Evolutionary conservation across 2,797 vertebrate genomes (phyloP).

Genomic region (Poecilia gillii): DNA sequence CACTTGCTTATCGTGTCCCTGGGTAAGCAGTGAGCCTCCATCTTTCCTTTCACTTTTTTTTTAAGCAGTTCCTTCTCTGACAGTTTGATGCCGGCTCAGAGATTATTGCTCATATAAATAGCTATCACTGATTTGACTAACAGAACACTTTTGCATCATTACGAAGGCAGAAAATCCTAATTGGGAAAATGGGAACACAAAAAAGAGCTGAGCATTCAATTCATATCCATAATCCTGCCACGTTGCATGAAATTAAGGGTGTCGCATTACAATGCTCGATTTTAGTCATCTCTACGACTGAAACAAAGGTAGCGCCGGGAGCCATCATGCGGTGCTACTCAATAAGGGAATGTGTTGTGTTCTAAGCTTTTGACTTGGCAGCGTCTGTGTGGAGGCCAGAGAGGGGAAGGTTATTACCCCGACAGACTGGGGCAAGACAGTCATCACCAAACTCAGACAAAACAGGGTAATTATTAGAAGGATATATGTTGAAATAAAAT

Average conservation of each 20-base stretch:
- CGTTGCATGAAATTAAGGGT: constrained; percentile 85
- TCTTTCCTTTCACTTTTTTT: constrained; percentile 78
- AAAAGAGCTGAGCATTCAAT: constrained; percentile 78
- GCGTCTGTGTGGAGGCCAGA: constrained; percentile 35
- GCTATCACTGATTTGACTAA: constrained; percentile 85
- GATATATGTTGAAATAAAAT: constrained; percentile 37
- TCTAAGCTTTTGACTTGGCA: constrained; percentile 73
- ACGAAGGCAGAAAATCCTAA: constrained; percentile 86
- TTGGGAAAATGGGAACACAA: constrained; percentile 85
- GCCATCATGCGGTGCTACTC: constrained; percentile 72
- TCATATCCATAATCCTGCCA: constrained; percentile 82
- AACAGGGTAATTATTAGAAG: constrained; percentile 40
- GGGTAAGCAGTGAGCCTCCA: constrained; percentile 64
- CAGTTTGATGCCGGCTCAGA: constrained; percentile 76
- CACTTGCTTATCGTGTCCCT: constrained; percentile 46
- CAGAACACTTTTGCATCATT: constrained; percentile 82
- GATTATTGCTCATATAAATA: constrained; percentile 86
- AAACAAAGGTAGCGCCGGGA: constrained; percentile 83
- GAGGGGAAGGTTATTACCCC: constrained; percentile 23
- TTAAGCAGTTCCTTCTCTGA: constrained; percentile 75
- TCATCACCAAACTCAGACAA: constrained; percentile 2
- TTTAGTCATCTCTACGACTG: constrained; percentile 80
- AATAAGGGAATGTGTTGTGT: constrained; percentile 78
- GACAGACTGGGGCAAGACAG: constrained; percentile 25
- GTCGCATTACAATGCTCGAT: constrained; percentile 81